Conservation (phyloP, 2,888 invertebrate genomes). For the Bimastos eiseni region DNA sequence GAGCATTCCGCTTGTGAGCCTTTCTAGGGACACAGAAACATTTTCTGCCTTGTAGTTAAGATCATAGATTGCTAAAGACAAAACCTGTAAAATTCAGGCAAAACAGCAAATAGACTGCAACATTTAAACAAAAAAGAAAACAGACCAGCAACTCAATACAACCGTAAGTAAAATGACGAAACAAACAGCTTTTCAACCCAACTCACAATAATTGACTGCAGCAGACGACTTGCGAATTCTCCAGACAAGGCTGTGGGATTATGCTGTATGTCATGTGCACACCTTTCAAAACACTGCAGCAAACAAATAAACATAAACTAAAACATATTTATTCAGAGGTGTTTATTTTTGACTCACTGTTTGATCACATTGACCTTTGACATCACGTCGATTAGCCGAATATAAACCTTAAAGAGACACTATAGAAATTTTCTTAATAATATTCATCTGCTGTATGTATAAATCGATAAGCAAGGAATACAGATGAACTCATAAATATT, state of each 20-base stretch:
- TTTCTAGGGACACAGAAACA: no score
- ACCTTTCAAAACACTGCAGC: conserved; percentile 17
- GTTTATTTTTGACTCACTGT: no score
- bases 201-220: conserved; percentile 16
- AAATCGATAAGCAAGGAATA: neutral
- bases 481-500: neutral
- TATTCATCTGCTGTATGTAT: neutral
- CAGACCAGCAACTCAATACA: neutral
- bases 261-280: neutral
- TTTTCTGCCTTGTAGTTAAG: no score
- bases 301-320: neutral
- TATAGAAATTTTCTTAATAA: no score
- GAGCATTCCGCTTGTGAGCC: no score
- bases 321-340: no score
- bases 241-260: neutral
- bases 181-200: neutral
- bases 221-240: neutral
- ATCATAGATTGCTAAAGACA: neutral
- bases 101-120: neutral
- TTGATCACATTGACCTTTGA: no score
- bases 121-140: neutral
- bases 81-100: neutral
- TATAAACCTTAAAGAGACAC: no score
- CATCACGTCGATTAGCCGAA: no score
- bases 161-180: neutral